Conservation (phyloP, 2,888 invertebrate species). For the Caradrina kadenii region DNA sequence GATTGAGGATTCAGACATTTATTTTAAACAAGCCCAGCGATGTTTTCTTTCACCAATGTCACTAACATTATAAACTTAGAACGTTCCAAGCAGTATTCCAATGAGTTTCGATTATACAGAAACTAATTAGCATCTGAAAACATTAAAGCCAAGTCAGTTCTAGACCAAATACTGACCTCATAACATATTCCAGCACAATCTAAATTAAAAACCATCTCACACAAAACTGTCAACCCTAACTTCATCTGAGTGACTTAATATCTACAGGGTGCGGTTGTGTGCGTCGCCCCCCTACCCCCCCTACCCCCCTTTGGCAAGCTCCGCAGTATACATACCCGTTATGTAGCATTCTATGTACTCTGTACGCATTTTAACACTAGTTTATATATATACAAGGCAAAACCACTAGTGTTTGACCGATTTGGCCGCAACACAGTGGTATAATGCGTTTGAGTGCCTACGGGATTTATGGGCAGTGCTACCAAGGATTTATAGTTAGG, state of each 20-base stretch:
- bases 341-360: slow-evolving; percentile 42
- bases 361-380: slow-evolving; percentile 60
- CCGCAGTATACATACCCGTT: slow-evolving; percentile 38
- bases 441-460: slow-evolving; percentile 62
- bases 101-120: too few species aligned
- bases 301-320: slow-evolving; percentile 65
- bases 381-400: slow-evolving; percentile 41
- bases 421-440: slow-evolving; percentile 68
- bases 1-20: too few species aligned
- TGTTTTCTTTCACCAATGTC: too few species aligned
- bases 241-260: slow-evolving; percentile 48
- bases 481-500: slow-evolving; percentile 26
- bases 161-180: neutral
- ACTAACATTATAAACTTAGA: too few species aligned
- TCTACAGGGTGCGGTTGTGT: slow-evolving; percentile 52
- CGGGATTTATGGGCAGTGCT: slow-evolving; percentile 39
- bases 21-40: too few species aligned
- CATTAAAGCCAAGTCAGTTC: neutral
- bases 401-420: slow-evolving; percentile 70
- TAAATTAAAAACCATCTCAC: slow-evolving; percentile 1
- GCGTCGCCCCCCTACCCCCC: slow-evolving; percentile 34
- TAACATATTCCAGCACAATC: neutral
- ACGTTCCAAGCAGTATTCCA: too few species aligned
- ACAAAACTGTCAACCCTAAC: slow-evolving; percentile 55
- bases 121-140: neutral